Evolutionary conservation across 2,888 invertebrate genomes (phyloP), one percentile per base, ranked within the genome.

Genomic region (Allacma fusca): DNA sequence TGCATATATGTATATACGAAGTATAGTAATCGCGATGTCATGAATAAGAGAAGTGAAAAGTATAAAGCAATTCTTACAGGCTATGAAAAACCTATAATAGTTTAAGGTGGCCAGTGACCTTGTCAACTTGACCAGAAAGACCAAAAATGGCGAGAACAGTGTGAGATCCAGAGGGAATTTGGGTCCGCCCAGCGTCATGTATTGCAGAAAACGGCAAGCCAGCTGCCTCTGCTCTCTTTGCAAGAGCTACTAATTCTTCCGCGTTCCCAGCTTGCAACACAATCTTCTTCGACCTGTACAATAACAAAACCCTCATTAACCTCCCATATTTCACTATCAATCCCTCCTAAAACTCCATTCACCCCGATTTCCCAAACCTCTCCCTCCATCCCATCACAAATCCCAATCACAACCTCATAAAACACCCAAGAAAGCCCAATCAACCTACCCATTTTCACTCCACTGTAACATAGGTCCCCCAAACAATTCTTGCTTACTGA

Each of bases 71-170:
- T 23, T n/a, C 12, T 62, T 62, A 62, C 34, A 57, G 23, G 24
- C 72, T 40, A 59, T 34, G 44, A 44, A 67, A 34, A 29, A 29
- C 68, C 72, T 83, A 81, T 73, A 80, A 80, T 65, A 83, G 78
- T 68, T 81, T 81, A 29, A 87, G 81, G 73, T 86, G 86, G 43
- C 87, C 87, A 24, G 89, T 87, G 26, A 87, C 82, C 67, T 85
- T 85, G 80, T 89, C 87, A 16, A 89, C 85, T 57, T 87, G 85
- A 77, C 87, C 87, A 81, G 87, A 87, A 57, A 85, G 84, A 7
- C 89, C 90, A 83, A 89, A 89, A 44, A 88, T 84, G 34, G 88
- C 87, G 82, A 90, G 85, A 40, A 89, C 88, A 29, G 88, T 88
- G n/a, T 87, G 85, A 57, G 88, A 87, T 83, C 87, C 87, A 28